Evolutionary conservation across 2,113 vertebrate genomes (phyloP), one percentile per base, ranked within the genome.

Genomic region (Zeus faber): DNA sequence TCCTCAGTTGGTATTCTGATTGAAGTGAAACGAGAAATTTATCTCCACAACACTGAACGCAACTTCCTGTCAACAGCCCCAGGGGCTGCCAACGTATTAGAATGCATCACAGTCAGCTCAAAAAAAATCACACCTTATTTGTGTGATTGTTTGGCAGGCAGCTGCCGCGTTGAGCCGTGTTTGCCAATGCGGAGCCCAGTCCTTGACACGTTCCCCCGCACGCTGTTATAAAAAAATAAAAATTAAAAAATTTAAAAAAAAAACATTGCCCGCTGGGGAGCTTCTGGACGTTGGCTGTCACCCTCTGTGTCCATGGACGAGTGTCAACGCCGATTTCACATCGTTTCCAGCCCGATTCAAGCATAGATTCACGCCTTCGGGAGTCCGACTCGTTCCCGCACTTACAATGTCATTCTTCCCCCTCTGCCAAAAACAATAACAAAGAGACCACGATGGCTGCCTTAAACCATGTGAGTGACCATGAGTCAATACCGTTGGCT

Each of bases 191-290:
- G 60, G 70, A 77, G 21, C 3, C 10, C 44, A 49, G 67, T 71
- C 50, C 20, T 52, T 74, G 58, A 76, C 68, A 70, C 29, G 76
- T 69, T 74, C 71, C 62, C 51, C 3, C 13, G 3, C 3, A 37
- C 3, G 6, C 6, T 8, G 35, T 8, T 6, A 37, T 4, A 29
- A 4, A 29, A 9, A 29, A 9, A 29, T 11, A 9, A 4, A 37
- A 4, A 9, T 11, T 14, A n/a, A 29, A 4, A 29, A 9, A 29
- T 4, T 5, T 11, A 9, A 4, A 37, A 4, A 9, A n/a, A 37
- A n/a, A 37, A 4, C 11, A 78, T 70, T 58, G 62, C 59, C 76
- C 71, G 63, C 55, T 71, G 72, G 76, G 74, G 66, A 74, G 76
- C 75, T 77, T 58, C 44, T 58, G 71, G 76, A 80, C 68, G 67